A percentile compares a stretch with the other conserved stretches of the same genome.
These are phyloP conservation scores for Dorcus hopei DNA, from an alignment of 2,888 invertebrate species.

Conservation along the genomic window DNA sequence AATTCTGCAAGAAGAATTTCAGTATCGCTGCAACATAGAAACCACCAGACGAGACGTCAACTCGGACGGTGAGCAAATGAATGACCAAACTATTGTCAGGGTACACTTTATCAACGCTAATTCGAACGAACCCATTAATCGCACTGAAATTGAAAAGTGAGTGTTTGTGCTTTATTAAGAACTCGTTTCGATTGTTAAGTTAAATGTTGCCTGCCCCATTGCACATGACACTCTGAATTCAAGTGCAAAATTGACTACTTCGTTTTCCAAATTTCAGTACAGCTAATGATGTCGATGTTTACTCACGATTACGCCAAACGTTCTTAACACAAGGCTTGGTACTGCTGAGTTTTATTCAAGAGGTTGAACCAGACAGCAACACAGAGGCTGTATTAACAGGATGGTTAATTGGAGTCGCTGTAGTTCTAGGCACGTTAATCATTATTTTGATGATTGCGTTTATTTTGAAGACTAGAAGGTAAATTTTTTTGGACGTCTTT, in stretches of 20 bases:
- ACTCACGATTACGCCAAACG: constrained; percentile 24
- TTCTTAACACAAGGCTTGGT: constrained; percentile 26
- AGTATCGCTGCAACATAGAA: constrained; percentile 60
- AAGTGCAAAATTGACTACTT: too few relatives aligned
- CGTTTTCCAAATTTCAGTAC: constrained; percentile 26
- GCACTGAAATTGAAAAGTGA: constrained; percentile 54
- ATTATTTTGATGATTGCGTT: constrained; percentile 55
- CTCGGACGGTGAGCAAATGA: constrained; percentile 43
- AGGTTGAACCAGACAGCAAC: constrained; percentile 37
- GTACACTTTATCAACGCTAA: constrained; percentile 57
- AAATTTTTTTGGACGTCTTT: constrained; percentile 20
- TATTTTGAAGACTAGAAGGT: constrained; percentile 59
- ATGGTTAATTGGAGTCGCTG: constrained; percentile 54
- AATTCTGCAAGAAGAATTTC: constrained; percentile 53
- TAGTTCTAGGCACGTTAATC: constrained; percentile 54
- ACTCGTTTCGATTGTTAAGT: neutral
- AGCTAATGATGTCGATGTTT: constrained; percentile 29
- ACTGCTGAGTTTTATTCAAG: constrained; percentile 25
- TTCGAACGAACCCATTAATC: constrained; percentile 52
- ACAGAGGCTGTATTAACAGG: constrained; percentile 50
- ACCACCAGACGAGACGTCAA: constrained; percentile 50
- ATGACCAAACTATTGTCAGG: constrained; percentile 51
- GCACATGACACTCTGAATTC: too few relatives aligned
- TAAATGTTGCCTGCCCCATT: too few relatives aligned
- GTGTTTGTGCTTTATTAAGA: constrained; percentile 24